phyloP scores from a whole-genome alignment of 2,888 invertebrate genomes.

The Stictocephala bisonia region DNA sequence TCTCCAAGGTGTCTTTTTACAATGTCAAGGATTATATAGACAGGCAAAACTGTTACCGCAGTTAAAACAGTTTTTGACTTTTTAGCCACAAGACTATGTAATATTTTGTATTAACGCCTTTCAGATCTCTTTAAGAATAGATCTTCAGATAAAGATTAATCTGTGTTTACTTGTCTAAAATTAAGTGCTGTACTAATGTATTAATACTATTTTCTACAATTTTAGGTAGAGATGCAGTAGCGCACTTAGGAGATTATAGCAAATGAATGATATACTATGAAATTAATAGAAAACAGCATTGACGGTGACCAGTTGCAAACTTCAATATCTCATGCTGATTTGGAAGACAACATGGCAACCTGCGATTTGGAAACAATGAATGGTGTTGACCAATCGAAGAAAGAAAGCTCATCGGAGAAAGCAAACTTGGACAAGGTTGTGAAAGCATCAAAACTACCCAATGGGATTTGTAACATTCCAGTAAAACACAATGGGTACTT shows the following conservation, averaged over 20 bases:
- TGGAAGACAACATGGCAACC: constrained; percentile 4
- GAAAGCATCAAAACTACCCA: neutral
- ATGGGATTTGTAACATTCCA: neutral
- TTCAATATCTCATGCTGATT: constrained; percentile 5
- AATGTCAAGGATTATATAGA: no score
- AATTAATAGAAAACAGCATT: constrained; percentile 20
- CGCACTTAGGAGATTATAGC: neutral
- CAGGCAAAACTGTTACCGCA: no score
- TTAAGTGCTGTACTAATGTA: no score
- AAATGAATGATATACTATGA: constrained; percentile 15
- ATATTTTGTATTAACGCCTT: no score
- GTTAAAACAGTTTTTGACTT: no score
- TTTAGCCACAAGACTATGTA: no score
- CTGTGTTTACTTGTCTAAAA: no score
- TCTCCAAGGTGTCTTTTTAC: no score
- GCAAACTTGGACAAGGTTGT: neutral
- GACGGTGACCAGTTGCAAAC: constrained; percentile 8
- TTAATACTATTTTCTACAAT: no score
- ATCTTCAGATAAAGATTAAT: no score
- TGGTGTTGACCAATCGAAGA: neutral
- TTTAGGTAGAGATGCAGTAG: no score
- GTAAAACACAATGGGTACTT: neutral
- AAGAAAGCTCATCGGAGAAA: neutral
- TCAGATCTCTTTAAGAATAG: no score
- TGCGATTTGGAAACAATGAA: neutral